phyloP scores from a whole-genome alignment of 2,113 vertebrate species.

The Phrynocephalus versicolor region DNA sequence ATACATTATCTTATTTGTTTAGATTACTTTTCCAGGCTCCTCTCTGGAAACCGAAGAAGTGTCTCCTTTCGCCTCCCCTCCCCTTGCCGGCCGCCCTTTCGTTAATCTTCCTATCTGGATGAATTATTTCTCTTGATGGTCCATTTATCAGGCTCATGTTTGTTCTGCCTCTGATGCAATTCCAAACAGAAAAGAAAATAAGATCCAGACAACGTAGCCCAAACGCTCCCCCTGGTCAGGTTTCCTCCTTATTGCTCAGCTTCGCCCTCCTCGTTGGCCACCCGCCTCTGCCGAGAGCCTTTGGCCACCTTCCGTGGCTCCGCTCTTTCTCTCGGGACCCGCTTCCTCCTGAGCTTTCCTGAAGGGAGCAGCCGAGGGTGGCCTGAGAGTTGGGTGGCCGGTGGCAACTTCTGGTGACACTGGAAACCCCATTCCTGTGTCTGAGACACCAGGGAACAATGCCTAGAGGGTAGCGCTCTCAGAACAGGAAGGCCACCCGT shows the following conservation, averaged over 20 bases:
- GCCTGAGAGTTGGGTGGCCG: too few relatives aligned
- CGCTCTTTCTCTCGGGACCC: neutral
- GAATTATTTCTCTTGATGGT: conserved; percentile 31
- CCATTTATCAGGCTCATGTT: conserved; percentile 30
- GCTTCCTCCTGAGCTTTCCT: neutral
- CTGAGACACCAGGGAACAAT: too few relatives aligned
- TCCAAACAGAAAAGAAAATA: conserved; percentile 25
- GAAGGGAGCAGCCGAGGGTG: too few relatives aligned
- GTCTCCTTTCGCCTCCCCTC: neutral
- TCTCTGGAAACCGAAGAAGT: neutral
- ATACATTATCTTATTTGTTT: conserved; percentile 22
- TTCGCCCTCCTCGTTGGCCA: neutral
- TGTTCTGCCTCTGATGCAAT: conserved; percentile 17
- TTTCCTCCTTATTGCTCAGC: conserved; percentile 17
- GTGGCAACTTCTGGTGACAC: too few relatives aligned
- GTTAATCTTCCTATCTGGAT: conserved; percentile 30
- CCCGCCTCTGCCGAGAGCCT: too few relatives aligned
- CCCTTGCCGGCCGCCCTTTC: neutral
- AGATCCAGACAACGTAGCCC: conserved; percentile 11
- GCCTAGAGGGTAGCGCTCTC: too few relatives aligned
- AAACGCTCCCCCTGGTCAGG: neutral
- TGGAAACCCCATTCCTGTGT: too few relatives aligned
- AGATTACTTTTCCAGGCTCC: conserved; percentile 23
- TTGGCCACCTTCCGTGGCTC: neutral
- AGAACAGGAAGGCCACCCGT: too few relatives aligned